Evolutionary conservation across 2,113 vertebrate genomes (phyloP), one percentile per base, ranked within the genome.

Genomic region (Amia ocellicauda): DNA sequence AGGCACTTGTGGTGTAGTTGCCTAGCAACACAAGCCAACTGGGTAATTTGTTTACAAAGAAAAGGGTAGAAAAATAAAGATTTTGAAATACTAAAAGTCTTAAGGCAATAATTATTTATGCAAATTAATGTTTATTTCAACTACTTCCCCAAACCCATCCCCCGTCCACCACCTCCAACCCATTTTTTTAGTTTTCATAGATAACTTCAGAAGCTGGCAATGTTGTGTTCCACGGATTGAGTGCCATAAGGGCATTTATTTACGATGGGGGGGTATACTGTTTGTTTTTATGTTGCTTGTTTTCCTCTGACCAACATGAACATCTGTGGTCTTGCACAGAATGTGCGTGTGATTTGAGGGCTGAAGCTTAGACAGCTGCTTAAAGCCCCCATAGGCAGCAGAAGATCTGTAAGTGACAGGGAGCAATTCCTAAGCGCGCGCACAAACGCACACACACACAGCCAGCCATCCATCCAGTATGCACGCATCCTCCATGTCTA

Each of bases 21-120:
- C 86, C 75, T 81, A 78, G 86, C 76, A 86, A 87, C 82, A 73
- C 79, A 78, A 79, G 75, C 70, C 75, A 16, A 76, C 76, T 78
- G 74, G 73, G 76, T 75, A 78, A 86, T 82, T 84, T 83, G 77
- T 78, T 76, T 73, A 85, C 80, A 80, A 79, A 77, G 41, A 56
- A 67, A 65, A 64, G 65, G 53, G 63, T 40, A 49, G 28, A 50
- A 17, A 28, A 17, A 22, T 16, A 28, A 43, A 62, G 42, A 62
- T 53, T 53, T n/a, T 63, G 45, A 58, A 51, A 11, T n/a, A 47
- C 65, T 47, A 64, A 66, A 69, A 58, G 63, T 73, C 62, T 76
- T 16, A 22, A 22, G 20, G 51, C 16, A 8, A 16, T 20, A 53
- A 73, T 83, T 80, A 80, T 67, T 77, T 64, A 84, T 82, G 69